phyloP scores from a whole-genome alignment of 2,888 invertebrate species.

The Tubiluchus corallicola region DNA sequence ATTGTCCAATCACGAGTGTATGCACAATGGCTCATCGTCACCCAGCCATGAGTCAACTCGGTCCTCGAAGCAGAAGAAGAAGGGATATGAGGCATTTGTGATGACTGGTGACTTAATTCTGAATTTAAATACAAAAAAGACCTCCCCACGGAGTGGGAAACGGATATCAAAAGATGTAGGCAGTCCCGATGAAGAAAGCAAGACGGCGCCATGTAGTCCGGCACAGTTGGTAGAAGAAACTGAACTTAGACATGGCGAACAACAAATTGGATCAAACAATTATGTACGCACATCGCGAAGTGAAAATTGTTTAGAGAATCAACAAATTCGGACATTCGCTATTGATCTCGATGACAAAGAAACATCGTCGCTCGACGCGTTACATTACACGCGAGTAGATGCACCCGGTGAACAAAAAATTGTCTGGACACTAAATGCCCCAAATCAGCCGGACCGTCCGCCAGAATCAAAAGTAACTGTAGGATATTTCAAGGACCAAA shows the following conservation, averaged over 20 bases:
- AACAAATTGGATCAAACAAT: conserved; percentile 25
- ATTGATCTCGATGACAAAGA: conserved; percentile 83
- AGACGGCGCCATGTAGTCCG: no score
- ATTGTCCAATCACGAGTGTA: no score
- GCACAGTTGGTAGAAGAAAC: no score
- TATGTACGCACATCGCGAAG: conserved; percentile 72
- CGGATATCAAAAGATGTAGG: no score
- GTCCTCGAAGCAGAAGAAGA: no score
- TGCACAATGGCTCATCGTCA: no score
- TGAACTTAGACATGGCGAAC: no score
- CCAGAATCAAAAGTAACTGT: no score
- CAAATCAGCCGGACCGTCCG: conserved; percentile 37
- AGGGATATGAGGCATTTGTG: no score
- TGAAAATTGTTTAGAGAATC: conserved; percentile 71
- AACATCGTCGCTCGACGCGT: conserved; percentile 75
- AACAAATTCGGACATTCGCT: conserved; percentile 61
- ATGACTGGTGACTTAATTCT: conserved; percentile 94
- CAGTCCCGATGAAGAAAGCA: no score
- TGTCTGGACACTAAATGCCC: conserved; percentile 80
- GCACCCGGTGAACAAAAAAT: conserved; percentile 43
- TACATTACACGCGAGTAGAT: conserved; percentile 47
- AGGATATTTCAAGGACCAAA: no score
- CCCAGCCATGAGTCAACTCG: no score
- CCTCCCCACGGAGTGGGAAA: not conserved
- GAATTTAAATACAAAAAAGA: conserved; percentile 46